Conservation (phyloP, 2,888 invertebrate species). For the Bellardia bayeri region DNA sequence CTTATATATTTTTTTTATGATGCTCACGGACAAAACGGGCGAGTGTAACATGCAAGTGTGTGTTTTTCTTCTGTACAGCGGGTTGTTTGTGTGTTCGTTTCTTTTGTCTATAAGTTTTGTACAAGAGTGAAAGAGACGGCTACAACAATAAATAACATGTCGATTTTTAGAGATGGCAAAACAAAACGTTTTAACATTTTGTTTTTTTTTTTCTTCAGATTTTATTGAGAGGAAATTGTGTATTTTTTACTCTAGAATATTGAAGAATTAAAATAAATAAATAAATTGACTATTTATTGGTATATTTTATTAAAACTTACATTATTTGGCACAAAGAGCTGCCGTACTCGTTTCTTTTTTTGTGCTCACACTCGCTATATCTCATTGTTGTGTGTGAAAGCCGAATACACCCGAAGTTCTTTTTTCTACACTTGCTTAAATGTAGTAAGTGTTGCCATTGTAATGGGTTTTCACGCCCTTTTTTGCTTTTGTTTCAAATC, state of each 20-base stretch:
- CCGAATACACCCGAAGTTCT: constrained; percentile 75
- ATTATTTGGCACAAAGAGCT: constrained; percentile 68
- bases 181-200: constrained; percentile 59
- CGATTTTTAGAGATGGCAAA: constrained; percentile 72
- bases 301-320: constrained; percentile 19
- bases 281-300: neutral
- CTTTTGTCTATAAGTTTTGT: constrained; percentile 50
- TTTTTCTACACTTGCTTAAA: constrained; percentile 77
- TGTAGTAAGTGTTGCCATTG: constrained; percentile 72
- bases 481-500: constrained; percentile 12
- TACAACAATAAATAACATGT: constrained; percentile 68
- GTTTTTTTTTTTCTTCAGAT: neutral
- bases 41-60: constrained; percentile 68
- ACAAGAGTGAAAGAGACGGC: constrained; percentile 60
- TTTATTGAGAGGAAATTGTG: neutral
- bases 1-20: constrained; percentile 68
- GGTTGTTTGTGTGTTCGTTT: constrained; percentile 61
- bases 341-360: constrained; percentile 69
- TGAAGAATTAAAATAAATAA: neutral
- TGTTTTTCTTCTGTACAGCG: constrained; percentile 52
- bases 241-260: neutral
- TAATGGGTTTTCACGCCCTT: constrained; percentile 62
- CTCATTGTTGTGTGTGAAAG: constrained; percentile 71
- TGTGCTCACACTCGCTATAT: constrained; percentile 71
- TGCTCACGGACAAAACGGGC: constrained; percentile 65